phyloP scores from a whole-genome alignment of 2,888 invertebrate species.

The Nemapogon koenigi region DNA sequence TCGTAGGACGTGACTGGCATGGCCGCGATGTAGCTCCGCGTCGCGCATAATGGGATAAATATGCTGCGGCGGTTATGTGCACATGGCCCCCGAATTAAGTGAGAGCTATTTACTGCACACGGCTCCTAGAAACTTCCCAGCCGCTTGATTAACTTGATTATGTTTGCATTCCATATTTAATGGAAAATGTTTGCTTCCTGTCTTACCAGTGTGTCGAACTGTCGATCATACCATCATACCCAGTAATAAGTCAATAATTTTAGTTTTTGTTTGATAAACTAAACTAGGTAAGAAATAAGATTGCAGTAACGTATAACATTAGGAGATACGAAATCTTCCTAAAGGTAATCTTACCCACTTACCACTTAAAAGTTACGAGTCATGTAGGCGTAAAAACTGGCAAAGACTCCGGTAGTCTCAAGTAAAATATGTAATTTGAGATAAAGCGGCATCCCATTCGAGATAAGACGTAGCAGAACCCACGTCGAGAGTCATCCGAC shows the following conservation, averaged over 20 bases:
- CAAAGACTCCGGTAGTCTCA: constrained; percentile 45
- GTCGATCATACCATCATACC: too few species aligned
- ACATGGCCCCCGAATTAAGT: constrained; percentile 61
- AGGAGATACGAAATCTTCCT: too few species aligned
- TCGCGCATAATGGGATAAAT: constrained; percentile 58
- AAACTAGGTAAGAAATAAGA: too few species aligned
- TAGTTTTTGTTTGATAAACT: too few species aligned
- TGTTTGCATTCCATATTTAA: constrained; percentile 38
- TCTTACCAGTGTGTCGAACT: too few species aligned
- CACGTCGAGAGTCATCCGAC: constrained; percentile 57
- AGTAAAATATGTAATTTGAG: constrained; percentile 65
- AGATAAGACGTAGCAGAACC: constrained; percentile 60
- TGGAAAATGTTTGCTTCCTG: constrained; percentile 26
- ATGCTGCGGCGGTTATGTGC: constrained; percentile 59
- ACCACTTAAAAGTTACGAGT: too few species aligned
- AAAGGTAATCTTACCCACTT: too few species aligned
- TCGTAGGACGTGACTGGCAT: constrained; percentile 63
- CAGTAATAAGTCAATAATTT: too few species aligned
- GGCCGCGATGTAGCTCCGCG: constrained; percentile 49
- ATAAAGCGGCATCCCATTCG: constrained; percentile 61
- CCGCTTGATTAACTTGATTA: constrained; percentile 50
- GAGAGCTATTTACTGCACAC: constrained; percentile 52
- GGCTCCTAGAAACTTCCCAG: constrained; percentile 22
- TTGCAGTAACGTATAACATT: too few species aligned
- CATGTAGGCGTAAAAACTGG: constrained; percentile 24